These are phyloP conservation scores for Gallirallus australis DNA, from an alignment of 2,797 vertebrate genomes.

Conservation along the genomic window DNA sequence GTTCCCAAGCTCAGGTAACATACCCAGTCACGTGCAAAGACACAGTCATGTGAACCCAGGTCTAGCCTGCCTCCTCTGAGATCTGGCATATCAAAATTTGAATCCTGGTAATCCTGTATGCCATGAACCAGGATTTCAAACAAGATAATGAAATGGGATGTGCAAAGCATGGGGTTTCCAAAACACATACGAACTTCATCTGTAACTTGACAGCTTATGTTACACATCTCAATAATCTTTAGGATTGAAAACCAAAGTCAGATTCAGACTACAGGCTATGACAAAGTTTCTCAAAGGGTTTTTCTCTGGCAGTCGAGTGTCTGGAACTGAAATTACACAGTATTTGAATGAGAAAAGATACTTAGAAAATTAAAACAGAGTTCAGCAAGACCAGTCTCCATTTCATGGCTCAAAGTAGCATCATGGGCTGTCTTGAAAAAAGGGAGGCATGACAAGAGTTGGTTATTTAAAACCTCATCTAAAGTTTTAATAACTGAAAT, in stretches of 20 bases:
- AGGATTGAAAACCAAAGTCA: background rate
- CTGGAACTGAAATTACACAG: background rate
- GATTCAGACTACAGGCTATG: background rate
- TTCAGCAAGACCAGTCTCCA: background rate
- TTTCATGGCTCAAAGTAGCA: background rate
- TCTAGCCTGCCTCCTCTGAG: background rate
- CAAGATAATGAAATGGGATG: background rate
- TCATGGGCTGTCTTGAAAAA: background rate
- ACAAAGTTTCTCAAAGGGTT: background rate
- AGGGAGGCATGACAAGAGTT: background rate
- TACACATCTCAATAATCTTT: background rate
- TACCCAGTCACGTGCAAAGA: background rate
- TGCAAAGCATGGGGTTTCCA: background rate
- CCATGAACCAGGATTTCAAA: background rate
- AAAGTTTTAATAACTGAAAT: background rate
- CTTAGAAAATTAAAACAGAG: background rate
- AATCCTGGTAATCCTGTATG: background rate
- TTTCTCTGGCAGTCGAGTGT: background rate
- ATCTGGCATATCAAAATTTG: background rate
- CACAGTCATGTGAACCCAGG: background rate
- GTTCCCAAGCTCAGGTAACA: background rate
- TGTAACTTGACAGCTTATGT: background rate
- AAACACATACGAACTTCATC: background rate
- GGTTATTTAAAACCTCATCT: background rate
- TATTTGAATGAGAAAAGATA: background rate